A percentile compares a stretch with the other conserved stretches of the same genome.
phyloP scores from a whole-genome alignment of 2,113 vertebrate genomes.

The Aphelocoma coerulescens region DNA sequence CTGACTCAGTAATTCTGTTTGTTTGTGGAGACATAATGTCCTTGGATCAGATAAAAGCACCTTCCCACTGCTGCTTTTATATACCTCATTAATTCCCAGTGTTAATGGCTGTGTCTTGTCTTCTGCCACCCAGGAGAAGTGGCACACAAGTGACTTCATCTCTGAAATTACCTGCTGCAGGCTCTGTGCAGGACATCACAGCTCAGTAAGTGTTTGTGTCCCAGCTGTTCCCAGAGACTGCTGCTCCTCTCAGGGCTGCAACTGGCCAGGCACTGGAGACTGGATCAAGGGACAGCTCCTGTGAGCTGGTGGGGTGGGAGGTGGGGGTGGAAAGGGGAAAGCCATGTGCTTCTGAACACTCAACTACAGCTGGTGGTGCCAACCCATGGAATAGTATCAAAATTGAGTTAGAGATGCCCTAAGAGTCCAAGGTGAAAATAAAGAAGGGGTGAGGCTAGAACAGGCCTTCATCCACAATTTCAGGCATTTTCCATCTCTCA shows the following conservation, averaged over 20 bases:
- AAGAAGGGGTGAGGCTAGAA: not conserved
- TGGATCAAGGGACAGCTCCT: not conserved
- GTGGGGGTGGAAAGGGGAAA: not conserved
- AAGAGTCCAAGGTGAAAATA: not conserved
- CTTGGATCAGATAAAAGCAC: conserved; percentile 41
- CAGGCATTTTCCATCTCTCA: not conserved
- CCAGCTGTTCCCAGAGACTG: accelerated
- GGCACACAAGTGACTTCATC: not conserved
- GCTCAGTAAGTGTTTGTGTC: not conserved
- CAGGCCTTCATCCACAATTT: not conserved
- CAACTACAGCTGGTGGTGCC: accelerated
- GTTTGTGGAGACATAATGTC: conserved; percentile 9
- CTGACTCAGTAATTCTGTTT: conserved; percentile 41
- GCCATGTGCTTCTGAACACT: not conserved
- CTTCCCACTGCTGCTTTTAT: not conserved
- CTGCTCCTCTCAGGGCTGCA: not conserved
- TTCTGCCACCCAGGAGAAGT: not conserved
- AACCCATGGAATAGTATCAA: not conserved
- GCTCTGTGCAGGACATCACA: accelerated
- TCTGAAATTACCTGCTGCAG: not conserved
- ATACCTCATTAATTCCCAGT: not conserved
- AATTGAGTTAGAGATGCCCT: not conserved
- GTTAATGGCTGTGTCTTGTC: not conserved
- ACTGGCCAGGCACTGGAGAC: accelerated
- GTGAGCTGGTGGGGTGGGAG: not conserved